These are phyloP conservation scores for Tor tambroides DNA, from an alignment of 2,113 vertebrate genomes.

Conservation along the genomic window DNA sequence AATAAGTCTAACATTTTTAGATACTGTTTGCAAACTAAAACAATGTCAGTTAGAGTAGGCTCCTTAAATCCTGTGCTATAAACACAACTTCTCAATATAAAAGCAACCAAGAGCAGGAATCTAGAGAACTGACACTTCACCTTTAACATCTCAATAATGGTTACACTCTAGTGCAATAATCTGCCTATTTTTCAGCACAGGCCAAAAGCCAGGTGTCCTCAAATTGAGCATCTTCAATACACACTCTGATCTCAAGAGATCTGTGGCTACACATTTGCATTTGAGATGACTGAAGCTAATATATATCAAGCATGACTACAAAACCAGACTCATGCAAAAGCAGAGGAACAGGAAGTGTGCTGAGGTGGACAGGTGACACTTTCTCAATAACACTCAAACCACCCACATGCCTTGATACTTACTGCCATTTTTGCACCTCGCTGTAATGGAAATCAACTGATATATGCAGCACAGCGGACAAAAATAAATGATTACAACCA, in stretches of 20 bases:
- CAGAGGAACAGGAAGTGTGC: slow-evolving; percentile 47
- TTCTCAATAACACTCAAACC: slow-evolving; percentile 14
- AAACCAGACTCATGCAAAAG: neutral
- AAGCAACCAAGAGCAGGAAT: neutral
- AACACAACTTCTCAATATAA: neutral
- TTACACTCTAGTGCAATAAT: neutral
- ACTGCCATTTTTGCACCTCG: neutral
- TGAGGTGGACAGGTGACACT: slow-evolving; percentile 23
- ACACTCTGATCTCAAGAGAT: neutral
- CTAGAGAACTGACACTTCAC: neutral
- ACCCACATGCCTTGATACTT: neutral
- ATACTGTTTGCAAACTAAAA: no score
- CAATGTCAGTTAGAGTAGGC: no score
- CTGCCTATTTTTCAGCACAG: neutral
- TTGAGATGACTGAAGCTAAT: slow-evolving; percentile 33
- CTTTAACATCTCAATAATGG: neutral
- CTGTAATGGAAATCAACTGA: neutral
- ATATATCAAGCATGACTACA: neutral
- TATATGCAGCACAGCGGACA: neutral
- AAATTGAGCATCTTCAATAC: neutral
- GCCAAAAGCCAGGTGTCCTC: neutral
- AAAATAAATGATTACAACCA: slow-evolving; percentile 5
- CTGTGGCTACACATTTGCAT: slow-evolving; percentile 4
- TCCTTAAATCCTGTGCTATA: no score
- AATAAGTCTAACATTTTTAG: no score